Base-by-base conservation (phyloP, 2,113 vertebrate species). In the Antidorcas marsupialis region DNA sequence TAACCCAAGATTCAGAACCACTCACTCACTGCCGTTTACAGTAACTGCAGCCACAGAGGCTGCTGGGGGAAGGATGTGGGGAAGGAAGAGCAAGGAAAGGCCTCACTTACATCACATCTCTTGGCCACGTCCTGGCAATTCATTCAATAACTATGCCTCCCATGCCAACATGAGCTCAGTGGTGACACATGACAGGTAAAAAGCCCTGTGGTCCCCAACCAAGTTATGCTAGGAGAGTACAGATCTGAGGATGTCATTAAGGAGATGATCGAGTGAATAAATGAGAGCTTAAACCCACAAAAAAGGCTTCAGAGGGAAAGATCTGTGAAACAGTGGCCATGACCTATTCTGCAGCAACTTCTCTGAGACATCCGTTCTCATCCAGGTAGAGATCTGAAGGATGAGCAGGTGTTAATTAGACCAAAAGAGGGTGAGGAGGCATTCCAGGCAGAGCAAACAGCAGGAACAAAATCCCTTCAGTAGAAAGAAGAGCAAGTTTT, bases 71-170 rank as follows among this genome's bases (percentile, higher is more conserved):
- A 97, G 97, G 81, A 52, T 19, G n/a, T 45, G 27, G 67, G 71
- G 78, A 78, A 79, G 71, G 43, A 74, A 95, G 85, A 60, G 43
- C 33, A 83, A 62, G 94, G 78, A 91, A 94, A 97, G 83, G 89
- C 91, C 95, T 17, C 23, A 1, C 67, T 98, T 93, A 89, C 92
- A 93, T 93, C 97, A 93, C 16, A 83, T 3, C 59, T 81, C 62
- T 83, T 64, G 96, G 76, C 28, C n/a, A 57, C 2, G 50, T 2
- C 57, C 59, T 27, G 64, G 60, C 43, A 95, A 79, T n/a, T 89
- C 93, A 91, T 94, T 95, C 36, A 74, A 84, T 14, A 85, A 91
- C n/a, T 50, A 21, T 57, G 23, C 59, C 53, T 87, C 45, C 52
- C 62, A 33, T n/a, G 84, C 30, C 52, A 85, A 62, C 0, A 81